These are phyloP conservation scores for Amphipyra berbera DNA, from an alignment of 2,888 invertebrate species.

Conservation along the genomic window DNA sequence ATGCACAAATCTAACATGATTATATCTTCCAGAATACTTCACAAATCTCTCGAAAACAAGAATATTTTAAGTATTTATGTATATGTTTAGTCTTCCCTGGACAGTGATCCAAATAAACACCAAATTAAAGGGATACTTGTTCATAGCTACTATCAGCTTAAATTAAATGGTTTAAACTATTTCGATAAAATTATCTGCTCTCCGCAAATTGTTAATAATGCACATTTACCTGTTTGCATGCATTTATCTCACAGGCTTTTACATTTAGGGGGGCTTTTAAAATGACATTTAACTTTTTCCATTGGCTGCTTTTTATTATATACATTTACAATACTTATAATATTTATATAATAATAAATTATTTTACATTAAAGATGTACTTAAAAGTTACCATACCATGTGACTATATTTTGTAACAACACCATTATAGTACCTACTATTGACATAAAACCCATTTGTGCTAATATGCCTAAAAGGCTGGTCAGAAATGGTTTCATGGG, in stretches of 20 bases:
- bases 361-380: slow-evolving; percentile 65
- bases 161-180: slow-evolving; percentile 51
- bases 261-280: slow-evolving; percentile 79
- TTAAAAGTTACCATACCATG: slow-evolving; percentile 65
- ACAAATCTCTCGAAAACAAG: slow-evolving; percentile 61
- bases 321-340: slow-evolving; percentile 62
- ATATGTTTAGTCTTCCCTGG: slow-evolving; percentile 75
- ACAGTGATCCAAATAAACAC: slow-evolving; percentile 67
- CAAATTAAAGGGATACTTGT: slow-evolving; percentile 49
- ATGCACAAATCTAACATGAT: slow-evolving; percentile 56
- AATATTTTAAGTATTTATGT: slow-evolving; percentile 58
- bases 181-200: slow-evolving; percentile 74
- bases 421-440: slow-evolving; percentile 3
- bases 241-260: slow-evolving; percentile 83
- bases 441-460: slow-evolving; percentile 9
- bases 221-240: slow-evolving; percentile 85
- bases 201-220: slow-evolving; percentile 79
- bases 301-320: slow-evolving; percentile 81
- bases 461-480: slow-evolving; percentile 26
- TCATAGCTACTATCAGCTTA: slow-evolving; percentile 55
- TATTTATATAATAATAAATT: slow-evolving; percentile 55
- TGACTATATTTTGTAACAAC: slow-evolving; percentile 61
- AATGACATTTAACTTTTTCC: slow-evolving; percentile 76
- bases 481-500: slow-evolving; percentile 70
- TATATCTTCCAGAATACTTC: slow-evolving; percentile 58